phyloP scores from a whole-genome alignment of 2,797 vertebrate genomes.

The Linurgus olivaceus region DNA sequence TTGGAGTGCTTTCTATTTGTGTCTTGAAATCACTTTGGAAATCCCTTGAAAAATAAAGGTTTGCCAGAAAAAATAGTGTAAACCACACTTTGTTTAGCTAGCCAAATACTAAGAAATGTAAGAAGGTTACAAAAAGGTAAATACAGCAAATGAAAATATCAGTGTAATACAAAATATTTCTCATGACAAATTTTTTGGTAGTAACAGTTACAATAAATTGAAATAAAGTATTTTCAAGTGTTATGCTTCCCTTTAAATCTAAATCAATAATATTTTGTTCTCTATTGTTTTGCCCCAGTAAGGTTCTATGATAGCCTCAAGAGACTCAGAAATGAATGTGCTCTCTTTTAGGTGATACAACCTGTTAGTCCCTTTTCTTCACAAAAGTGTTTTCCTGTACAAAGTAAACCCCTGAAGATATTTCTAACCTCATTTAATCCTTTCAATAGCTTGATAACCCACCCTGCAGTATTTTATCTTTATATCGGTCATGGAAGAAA shows the following conservation, averaged over 20 bases:
- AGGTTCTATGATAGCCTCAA: background rate
- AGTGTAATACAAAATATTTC: background rate
- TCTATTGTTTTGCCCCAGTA: background rate
- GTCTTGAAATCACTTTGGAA: background rate
- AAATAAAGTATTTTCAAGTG: background rate
- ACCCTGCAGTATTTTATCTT: conserved; percentile 49
- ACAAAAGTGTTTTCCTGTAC: background rate
- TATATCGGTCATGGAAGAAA: conserved; percentile 36
- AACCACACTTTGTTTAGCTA: background rate
- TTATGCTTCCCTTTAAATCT: background rate
- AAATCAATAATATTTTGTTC: background rate
- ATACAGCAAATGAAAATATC: background rate
- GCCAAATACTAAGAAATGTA: background rate
- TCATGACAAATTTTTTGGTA: background rate
- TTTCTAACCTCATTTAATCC: conserved; percentile 48
- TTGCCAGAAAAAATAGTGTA: background rate
- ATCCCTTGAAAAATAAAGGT: background rate
- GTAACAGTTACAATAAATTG: background rate
- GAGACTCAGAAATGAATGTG: background rate
- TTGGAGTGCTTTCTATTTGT: background rate
- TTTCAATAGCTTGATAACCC: conserved; percentile 43
- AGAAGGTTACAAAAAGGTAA: background rate
- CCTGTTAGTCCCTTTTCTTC: background rate
- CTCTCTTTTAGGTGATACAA: background rate
- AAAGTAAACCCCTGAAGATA: conserved; percentile 19